A percentile compares a stretch with the other conserved stretches of the same genome.
These are phyloP conservation scores for Eristalinus aeneus DNA, from an alignment of 2,888 invertebrate genomes.

Conservation along the genomic window DNA sequence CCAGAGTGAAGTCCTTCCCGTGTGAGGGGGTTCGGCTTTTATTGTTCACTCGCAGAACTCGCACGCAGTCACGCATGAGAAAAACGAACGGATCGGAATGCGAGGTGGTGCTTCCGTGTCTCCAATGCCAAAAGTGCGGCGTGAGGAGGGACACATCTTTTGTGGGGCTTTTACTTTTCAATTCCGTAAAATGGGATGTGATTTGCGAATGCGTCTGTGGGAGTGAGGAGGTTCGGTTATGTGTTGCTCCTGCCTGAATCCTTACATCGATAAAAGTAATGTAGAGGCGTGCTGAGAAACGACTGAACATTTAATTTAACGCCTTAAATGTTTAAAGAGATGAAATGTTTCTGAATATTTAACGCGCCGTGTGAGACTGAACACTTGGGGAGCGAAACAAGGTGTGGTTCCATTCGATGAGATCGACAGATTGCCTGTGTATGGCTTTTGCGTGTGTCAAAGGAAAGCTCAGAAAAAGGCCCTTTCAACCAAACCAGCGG, in stretches of 20 bases:
- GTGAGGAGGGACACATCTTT: neutral
- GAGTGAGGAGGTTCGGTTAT: neutral
- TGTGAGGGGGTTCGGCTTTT: neutral
- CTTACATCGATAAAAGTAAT: constrained; percentile 18
- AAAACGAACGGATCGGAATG: neutral
- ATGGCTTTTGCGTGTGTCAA: neutral
- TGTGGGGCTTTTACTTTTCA: constrained; percentile 30
- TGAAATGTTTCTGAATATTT: constrained; percentile 26
- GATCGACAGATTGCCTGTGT: neutral
- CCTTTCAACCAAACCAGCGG: neutral
- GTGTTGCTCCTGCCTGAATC: neutral
- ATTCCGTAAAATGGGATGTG: constrained; percentile 12
- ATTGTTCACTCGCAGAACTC: neutral
- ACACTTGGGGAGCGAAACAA: neutral
- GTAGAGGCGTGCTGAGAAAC: neutral
- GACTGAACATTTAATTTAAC: constrained; percentile 20
- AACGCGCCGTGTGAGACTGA: neutral
- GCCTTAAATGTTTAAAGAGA: constrained; percentile 22
- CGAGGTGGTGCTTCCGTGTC: neutral
- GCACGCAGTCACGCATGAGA: neutral
- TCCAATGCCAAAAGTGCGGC: neutral
- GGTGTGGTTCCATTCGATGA: neutral
- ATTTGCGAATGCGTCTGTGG: neutral
- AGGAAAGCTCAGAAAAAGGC: neutral
- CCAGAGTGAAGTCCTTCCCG: neutral